These are phyloP conservation scores for Ditula angustiorana DNA, from an alignment of 2,888 invertebrate genomes.

Conservation along the genomic window DNA sequence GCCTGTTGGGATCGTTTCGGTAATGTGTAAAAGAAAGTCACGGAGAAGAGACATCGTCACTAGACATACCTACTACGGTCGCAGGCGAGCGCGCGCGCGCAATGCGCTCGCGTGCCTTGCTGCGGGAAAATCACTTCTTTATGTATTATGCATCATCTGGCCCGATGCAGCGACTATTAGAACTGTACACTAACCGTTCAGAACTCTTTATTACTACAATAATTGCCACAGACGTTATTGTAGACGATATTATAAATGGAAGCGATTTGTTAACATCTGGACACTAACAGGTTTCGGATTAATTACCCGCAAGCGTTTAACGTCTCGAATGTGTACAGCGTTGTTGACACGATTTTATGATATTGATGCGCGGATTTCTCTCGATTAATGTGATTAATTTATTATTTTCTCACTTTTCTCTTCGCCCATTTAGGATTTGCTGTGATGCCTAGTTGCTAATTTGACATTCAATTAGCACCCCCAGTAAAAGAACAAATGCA, in stretches of 20 bases:
- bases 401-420: slow-evolving; percentile 27
- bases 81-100: slow-evolving; percentile 65
- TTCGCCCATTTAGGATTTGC: slow-evolving; percentile 2
- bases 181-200: slow-evolving; percentile 51
- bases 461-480: slow-evolving; percentile 12
- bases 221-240: slow-evolving; percentile 18
- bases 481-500: not conserved
- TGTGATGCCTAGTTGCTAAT: slow-evolving; percentile 6
- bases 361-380: slow-evolving; percentile 34
- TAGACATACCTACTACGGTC: slow-evolving; percentile 51
- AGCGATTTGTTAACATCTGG: slow-evolving; percentile 7
- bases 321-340: not conserved
- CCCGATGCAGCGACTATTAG: slow-evolving; percentile 46
- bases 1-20: slow-evolving; percentile 28
- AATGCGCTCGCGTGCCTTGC: slow-evolving; percentile 67
- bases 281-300: slow-evolving; percentile 22
- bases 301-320: slow-evolving; percentile 17
- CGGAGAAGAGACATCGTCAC: slow-evolving; percentile 62
- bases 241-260: slow-evolving; percentile 10
- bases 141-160: slow-evolving; percentile 67
- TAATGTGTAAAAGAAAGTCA: slow-evolving; percentile 68
- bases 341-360: slow-evolving; percentile 26
- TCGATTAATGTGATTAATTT: slow-evolving; percentile 22
- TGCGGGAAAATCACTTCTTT: slow-evolving; percentile 68
- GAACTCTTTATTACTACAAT: slow-evolving; percentile 29